Base-by-base conservation (phyloP, 2,113 vertebrate species). In the Anoplopoma fimbria region DNA sequence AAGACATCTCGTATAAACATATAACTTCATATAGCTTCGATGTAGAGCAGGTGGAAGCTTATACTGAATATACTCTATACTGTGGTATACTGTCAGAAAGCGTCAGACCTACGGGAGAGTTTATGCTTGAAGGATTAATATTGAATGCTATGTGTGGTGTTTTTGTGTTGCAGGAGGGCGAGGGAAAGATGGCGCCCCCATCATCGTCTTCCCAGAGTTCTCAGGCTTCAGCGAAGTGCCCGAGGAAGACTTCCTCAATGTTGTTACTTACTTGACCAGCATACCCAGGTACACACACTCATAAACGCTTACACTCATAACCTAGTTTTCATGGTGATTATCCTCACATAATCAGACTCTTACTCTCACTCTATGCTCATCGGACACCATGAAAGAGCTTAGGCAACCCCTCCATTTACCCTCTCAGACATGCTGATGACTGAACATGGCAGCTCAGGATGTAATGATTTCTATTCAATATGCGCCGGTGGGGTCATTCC, bases 181-280 rank as follows among this genome's bases (percentile, higher is more conserved):
- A 93, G 97, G 97, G n/a, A 97, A 96, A 78, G 97, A 98, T 65
- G 97, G 97, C 0, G 97, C 98, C 2, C 97, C 98, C 0, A 98
- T 98, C 87, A 98, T 98, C 91, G 97, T 96, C 1, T 97, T 98
- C 75, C 97, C 97, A 63, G 98, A 99, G 85, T 97, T 95, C 88
- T 96, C 96, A 61, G 95, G 95, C 63, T 99, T 99, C 92, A 96
- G 95, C 19, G 97, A 97, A 51, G 96, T 98, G 81, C 93, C 97
- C 0, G 96, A 99, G 29, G 97, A 98, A 0, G 98, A 99, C 89
- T 99, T 99, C 87, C 92, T 98, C 68, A 99, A 98, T 0, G 97
- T 98, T 15, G 94, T 98, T 78, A 98, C 97, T 0, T 99, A 99
- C 74, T 94, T 99, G 92, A 98, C 97, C 82, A 99, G 97, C 90